Base-by-base conservation (phyloP, 2,888 invertebrate species). In the Unio delphinus region DNA sequence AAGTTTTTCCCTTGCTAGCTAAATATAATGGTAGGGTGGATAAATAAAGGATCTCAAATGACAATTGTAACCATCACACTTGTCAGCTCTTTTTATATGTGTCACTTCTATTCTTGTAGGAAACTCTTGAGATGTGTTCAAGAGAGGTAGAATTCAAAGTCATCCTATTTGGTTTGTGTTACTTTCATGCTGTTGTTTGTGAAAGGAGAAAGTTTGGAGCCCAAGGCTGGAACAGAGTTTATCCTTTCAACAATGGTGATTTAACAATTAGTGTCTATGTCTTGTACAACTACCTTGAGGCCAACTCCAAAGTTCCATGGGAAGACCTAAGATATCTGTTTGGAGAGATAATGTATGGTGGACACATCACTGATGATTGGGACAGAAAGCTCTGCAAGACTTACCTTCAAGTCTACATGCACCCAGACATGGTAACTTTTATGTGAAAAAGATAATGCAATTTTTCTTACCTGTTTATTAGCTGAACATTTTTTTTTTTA, bases 301-400 rank as follows among this genome's bases (percentile, higher is more conserved):
- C 96, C 0, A 97, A 97, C 89, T 94, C 95, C 0, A 90, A 90
- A 80, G 88, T 98, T 0, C 98, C 98, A 0, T 98, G 97, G 97
- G 97, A 98, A 88, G 98, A 98, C 90, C 91, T 98, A 75, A 92
- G 98, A 63, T 98, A 97, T 90, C 92, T 98, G 0, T 98, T 98
- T 87, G 98, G 98, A 0, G 98, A 98, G 91, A 98, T 98, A 80
- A 98, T 98, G 98, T 98, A 98, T 85, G 98, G 98, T 3, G 98
- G 98, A 0, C 98, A 98, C 82, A 98, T 98, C 72, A 98, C 98
- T 0, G 97, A 98, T 84, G 98, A 98, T 86, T 98, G 97, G 97
- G 98, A 98, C 90, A 92, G 97, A 68, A 92, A 94, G 75, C 92
- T 96, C 0, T 96, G 96, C 86, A 95, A 95, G 57, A 89, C 90